A percentile compares a stretch with the other conserved stretches of the same genome.
Conservation (phyloP, 2,888 invertebrate genomes). For the Apotomis betuletana region DNA sequence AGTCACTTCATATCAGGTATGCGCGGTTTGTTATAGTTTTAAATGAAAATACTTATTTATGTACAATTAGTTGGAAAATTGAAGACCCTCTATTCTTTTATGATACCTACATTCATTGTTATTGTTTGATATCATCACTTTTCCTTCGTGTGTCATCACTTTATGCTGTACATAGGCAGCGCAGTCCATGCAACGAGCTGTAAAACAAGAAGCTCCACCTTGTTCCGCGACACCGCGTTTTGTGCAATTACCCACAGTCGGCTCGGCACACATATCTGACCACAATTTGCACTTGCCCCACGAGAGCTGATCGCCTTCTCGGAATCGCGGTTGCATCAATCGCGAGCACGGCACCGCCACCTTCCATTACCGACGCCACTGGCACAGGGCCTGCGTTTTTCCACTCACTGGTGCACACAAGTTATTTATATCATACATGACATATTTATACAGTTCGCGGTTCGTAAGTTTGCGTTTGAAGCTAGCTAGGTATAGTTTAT, state of each 20-base stretch:
- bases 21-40: too few species aligned
- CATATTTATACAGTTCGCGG: too few species aligned
- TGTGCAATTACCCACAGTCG: constrained; percentile 80
- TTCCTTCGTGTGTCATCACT: too few species aligned
- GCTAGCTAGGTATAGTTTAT: too few species aligned
- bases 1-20: too few species aligned
- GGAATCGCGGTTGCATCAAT: constrained; percentile 77
- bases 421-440: too few species aligned
- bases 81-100: too few species aligned
- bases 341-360: constrained; percentile 49
- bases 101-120: too few species aligned
- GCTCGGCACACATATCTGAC: constrained; percentile 74
- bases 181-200: constrained; percentile 48
- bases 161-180: constrained; percentile 1
- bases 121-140: too few species aligned
- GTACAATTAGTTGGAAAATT: too few species aligned
- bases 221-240: constrained; percentile 62
- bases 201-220: constrained; percentile 58
- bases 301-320: constrained; percentile 75
- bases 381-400: not conserved
- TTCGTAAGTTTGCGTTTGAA: too few species aligned
- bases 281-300: constrained; percentile 78
- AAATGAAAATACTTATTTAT: too few species aligned
- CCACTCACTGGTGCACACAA: not conserved
- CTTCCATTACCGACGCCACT: not conserved